Conservation (phyloP, 1,140 invertebrate genomes). For the Lordiphosa clarofinis region DNA sequence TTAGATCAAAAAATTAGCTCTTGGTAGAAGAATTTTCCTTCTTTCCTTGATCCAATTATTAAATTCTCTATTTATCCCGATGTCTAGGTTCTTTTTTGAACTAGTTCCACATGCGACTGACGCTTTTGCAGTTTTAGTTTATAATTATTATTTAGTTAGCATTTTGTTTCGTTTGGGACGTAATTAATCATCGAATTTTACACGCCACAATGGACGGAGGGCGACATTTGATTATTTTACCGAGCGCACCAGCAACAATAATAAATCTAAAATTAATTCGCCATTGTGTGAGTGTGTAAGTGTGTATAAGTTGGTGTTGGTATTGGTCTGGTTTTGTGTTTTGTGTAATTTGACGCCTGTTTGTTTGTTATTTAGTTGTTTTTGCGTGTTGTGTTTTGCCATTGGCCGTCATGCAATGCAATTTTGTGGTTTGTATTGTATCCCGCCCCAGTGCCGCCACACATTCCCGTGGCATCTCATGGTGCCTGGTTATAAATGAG, state of each 20-base stretch:
- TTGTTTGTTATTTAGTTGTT: conserved; percentile 77
- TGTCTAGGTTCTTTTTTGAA: not conserved
- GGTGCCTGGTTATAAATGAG: conserved; percentile 58
- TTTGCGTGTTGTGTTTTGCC: conserved; percentile 46
- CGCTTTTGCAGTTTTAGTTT: conserved; percentile 2
- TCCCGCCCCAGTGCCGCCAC: conserved; percentile 8
- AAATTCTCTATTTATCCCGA: too few species aligned
- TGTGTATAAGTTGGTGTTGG: conserved; percentile 16
- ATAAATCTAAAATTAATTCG: conserved; percentile 74
- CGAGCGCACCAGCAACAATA: conserved; percentile 24
- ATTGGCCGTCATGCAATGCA: conserved; percentile 71
- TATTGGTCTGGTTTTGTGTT: conserved; percentile 53
- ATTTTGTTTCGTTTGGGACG: conserved; percentile 34
- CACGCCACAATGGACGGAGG: conserved; percentile 31
- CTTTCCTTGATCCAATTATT: too few species aligned
- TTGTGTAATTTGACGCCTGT: conserved; percentile 76
- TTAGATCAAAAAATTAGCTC: too few species aligned
- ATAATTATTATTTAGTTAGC: conserved; percentile 53
- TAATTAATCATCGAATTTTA: conserved; percentile 69
- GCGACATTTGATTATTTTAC: conserved; percentile 71
- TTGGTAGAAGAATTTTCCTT: too few species aligned
- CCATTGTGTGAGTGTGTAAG: conserved; percentile 11
- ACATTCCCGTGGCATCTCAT: not conserved
- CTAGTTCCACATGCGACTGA: not conserved
- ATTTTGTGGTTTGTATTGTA: conserved; percentile 63